A percentile compares a stretch with the other conserved stretches of the same genome.
Conservation (phyloP, 2,113 vertebrate genomes). For the Salvelinus sp. region DNA sequence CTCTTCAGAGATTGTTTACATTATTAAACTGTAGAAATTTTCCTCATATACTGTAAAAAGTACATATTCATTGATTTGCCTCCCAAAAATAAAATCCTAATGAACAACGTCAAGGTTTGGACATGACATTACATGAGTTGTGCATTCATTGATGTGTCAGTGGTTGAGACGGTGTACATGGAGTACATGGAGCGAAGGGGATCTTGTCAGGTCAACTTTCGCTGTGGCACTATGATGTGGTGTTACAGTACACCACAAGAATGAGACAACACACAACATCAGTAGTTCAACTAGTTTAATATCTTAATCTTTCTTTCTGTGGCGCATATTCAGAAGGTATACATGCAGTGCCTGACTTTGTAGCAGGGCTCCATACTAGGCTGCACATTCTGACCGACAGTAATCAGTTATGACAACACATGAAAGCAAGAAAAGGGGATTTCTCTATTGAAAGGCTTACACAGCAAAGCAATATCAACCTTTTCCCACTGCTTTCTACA, state of each 20-base stretch:
- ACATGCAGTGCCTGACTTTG: neutral
- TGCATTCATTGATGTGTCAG: neutral
- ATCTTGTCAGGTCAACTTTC: neutral
- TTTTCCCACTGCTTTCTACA: too few species aligned
- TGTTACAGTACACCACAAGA: neutral
- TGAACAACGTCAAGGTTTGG: slow-evolving; percentile 55
- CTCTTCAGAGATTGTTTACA: slow-evolving; percentile 98
- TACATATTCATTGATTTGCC: slow-evolving; percentile 91
- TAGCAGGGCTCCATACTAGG: too few species aligned
- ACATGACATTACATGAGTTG: neutral
- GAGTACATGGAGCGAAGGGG: neutral
- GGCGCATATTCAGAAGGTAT: neutral
- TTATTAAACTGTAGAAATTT: slow-evolving; percentile 99
- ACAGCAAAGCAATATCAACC: too few species aligned
- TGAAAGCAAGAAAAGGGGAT: too few species aligned
- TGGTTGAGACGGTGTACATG: too few species aligned
- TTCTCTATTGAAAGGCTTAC: too few species aligned
- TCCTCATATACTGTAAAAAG: slow-evolving; percentile 99
- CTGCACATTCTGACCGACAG: too few species aligned
- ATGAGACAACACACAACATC: neutral
- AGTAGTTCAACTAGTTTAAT: neutral
- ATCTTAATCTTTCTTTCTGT: neutral
- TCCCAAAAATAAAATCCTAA: slow-evolving; percentile 88
- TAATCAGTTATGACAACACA: too few species aligned
- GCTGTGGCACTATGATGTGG: neutral